Percentiles rank a stretch among this genome's conserved stretches.
Evolutionary conservation across 2,888 invertebrate species (phyloP).

Genomic region (Drosophila villosipedis): DNA sequence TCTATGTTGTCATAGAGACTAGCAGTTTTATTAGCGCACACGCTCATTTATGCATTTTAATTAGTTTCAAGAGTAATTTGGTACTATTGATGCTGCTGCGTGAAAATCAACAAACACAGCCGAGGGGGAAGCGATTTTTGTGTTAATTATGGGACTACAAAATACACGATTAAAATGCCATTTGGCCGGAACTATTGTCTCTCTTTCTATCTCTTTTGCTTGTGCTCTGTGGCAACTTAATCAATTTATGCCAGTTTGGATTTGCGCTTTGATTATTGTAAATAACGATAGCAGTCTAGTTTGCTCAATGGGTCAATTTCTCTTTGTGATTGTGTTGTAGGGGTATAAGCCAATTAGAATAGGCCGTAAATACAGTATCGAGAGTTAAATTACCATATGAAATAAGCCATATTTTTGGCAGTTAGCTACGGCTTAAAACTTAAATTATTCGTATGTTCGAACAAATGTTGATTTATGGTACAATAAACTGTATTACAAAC

Average conservation of each 20-base stretch:
- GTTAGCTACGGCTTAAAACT: slow-evolving; percentile 5
- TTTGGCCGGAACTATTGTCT: slow-evolving; percentile 19
- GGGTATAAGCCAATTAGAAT: slow-evolving; percentile 35
- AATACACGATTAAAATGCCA: slow-evolving; percentile 62
- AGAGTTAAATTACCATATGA: not conserved
- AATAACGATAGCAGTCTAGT: slow-evolving; percentile 57
- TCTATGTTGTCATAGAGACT: slow-evolving; percentile 47
- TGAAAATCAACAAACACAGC: not conserved
- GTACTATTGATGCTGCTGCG: slow-evolving; percentile 5
- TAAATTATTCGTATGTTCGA: not conserved
- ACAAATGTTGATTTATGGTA: slow-evolving; percentile 4
- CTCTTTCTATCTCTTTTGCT: not conserved
- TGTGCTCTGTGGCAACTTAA: slow-evolving; percentile 36
- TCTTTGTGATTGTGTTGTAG: not conserved
- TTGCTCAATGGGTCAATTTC: slow-evolving; percentile 29
- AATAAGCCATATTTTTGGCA: not conserved
- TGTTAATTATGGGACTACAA: slow-evolving; percentile 59
- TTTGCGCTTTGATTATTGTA: slow-evolving; percentile 60
- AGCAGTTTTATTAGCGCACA: not conserved
- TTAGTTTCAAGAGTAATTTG: slow-evolving; percentile 61
- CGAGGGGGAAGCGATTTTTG: slow-evolving; percentile 16
- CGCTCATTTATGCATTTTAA: slow-evolving; percentile 66
- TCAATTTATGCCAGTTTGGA: slow-evolving; percentile 56
- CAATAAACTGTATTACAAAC: slow-evolving; percentile 15
- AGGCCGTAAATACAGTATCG: slow-evolving; percentile 19